Evolutionary conservation across 2,113 vertebrate genomes (phyloP).

Genomic region (Podocnemis expansa): DNA sequence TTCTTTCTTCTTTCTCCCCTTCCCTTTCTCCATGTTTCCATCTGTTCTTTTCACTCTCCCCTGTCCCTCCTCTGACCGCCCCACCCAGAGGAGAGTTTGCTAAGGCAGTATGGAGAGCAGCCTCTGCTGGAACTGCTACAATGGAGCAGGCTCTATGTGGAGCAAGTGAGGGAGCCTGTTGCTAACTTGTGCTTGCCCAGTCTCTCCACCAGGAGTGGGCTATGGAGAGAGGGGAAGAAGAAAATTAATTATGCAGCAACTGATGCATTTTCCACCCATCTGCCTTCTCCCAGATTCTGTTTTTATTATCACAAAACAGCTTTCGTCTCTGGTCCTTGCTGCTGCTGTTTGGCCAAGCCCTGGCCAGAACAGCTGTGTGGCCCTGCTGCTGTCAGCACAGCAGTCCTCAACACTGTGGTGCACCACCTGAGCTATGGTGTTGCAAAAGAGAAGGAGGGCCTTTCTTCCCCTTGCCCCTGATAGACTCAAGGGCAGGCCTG

Average conservation of each 20-base stretch:
- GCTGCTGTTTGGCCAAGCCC: background rate
- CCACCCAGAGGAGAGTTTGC: background rate
- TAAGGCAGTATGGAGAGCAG: background rate
- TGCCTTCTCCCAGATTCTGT: background rate
- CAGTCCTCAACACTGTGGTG: background rate
- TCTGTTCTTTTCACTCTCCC: rapidly evolving
- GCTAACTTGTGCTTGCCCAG: no score
- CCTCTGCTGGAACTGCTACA: background rate
- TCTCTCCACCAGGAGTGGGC: background rate
- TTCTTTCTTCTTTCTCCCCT: no score
- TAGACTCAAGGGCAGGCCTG: background rate
- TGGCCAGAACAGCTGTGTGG: background rate
- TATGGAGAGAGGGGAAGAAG: background rate
- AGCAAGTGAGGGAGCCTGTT: background rate
- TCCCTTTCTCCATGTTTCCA: background rate
- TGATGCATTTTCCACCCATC: background rate
- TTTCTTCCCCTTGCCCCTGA: background rate
- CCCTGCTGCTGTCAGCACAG: background rate
- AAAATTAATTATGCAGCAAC: background rate
- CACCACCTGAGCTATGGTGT: background rate
- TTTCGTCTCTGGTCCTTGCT: background rate
- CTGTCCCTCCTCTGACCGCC: rapidly evolving
- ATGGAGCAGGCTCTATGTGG: background rate
- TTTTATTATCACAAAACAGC: background rate
- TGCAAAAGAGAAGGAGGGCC: background rate